These are phyloP conservation scores for Lampropteryx suffumata DNA, from an alignment of 2,888 invertebrate species.

Conservation along the genomic window DNA sequence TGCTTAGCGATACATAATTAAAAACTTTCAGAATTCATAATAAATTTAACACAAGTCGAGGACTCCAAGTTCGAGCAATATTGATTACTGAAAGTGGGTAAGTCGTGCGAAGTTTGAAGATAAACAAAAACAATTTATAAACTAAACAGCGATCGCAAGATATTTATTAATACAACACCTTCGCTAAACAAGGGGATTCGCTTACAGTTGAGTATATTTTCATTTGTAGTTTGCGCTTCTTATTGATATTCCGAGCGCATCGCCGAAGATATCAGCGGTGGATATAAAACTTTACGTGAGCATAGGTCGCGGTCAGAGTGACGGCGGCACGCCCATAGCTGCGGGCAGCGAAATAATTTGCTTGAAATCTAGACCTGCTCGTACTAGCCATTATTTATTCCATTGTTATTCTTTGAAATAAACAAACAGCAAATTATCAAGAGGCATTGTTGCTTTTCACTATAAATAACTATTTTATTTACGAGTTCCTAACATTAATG, in stretches of 20 bases:
- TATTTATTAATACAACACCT: slow-evolving; percentile 50
- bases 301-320: slow-evolving; percentile 38
- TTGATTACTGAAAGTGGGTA: slow-evolving; percentile 31
- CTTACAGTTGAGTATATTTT: slow-evolving; percentile 56
- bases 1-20: slow-evolving; percentile 23
- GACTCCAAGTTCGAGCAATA: slow-evolving; percentile 22
- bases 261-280: slow-evolving; percentile 62
- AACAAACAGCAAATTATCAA: slow-evolving; percentile 8
- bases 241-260: slow-evolving; percentile 68
- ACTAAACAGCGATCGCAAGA: slow-evolving; percentile 36
- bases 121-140: slow-evolving; percentile 39
- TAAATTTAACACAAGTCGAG: slow-evolving; percentile 9
- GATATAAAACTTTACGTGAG: slow-evolving; percentile 63
- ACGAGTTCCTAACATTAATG: neutral
- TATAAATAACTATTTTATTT: slow-evolving; percentile 3
- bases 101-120: slow-evolving; percentile 30
- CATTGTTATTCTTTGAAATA: slow-evolving; percentile 6
- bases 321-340: slow-evolving; percentile 36
- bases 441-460: slow-evolving; percentile 1
- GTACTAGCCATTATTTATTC: slow-evolving; percentile 6
- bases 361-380: slow-evolving; percentile 10
- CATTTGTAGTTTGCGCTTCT: slow-evolving; percentile 60
- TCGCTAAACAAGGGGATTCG: slow-evolving; percentile 50
- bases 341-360: slow-evolving; percentile 23
- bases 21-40: slow-evolving; percentile 21